Evolutionary conservation across 2,113 vertebrate genomes (phyloP), one percentile per base, ranked within the genome.

Genomic region (Pica pica): DNA sequence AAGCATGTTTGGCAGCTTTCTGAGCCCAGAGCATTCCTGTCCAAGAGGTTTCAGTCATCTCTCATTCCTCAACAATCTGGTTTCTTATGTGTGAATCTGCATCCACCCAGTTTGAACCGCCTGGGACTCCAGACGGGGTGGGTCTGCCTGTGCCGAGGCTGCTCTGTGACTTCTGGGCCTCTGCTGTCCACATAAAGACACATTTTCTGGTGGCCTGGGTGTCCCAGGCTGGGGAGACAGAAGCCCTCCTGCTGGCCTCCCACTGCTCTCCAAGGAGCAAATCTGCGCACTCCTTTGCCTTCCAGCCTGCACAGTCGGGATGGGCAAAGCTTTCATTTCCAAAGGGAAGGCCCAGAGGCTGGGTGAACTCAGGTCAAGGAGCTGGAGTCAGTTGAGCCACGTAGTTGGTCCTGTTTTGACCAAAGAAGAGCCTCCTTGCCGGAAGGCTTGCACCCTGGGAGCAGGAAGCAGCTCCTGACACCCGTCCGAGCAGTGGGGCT

Each of bases 31-130:
- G 60, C 27, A 0, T 96, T 97, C 89, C 83, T 94, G 92, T 96
- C 95, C 95, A 97, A 96, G 92, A 92, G 94, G 93, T 95, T 97
- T 95, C 93, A 96, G 94, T 94, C 95, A 92, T 95, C 88, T 86
- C 91, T 96, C 93, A 87, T 95, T 96, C 93, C 94, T 95, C 83
- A 95, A 46, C 76, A 95, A 94, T 94, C 94, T 94, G 90, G 85
- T 93, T 96, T 79, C 83, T 88, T 92, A 75, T 94, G 93, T 92
- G 79, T 87, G 93, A 92, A 93, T 91, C 90, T 81, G 92, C 90
- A 91, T 96, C 90, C 93, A 83, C 95, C 93, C 83, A 92, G 93
- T 94, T 81, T 56, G 73, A 95, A 63, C 96, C 10, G 24, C 71
- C 82, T 1, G 3, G 52, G 79, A 83, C 67, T 90, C 82, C 4